Base-by-base conservation (phyloP, 2,888 invertebrate species). In the Plusia festucae region DNA sequence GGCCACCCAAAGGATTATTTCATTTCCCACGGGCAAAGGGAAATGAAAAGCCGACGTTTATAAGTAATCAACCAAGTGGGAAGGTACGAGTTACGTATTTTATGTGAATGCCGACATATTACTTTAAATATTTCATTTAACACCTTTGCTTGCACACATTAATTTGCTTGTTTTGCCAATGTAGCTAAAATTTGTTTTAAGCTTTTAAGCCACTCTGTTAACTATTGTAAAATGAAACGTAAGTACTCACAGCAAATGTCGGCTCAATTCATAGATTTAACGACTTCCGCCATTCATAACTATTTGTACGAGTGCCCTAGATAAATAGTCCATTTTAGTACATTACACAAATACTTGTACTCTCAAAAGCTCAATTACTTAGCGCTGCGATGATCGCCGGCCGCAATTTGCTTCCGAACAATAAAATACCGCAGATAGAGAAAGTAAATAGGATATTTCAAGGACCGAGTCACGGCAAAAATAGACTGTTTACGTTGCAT, bases 381-480 rank as follows among this genome's bases (percentile, higher is more conserved):
- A 34, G 40, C 40, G 40, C n/a, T n/a, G 40, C 40, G 40, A n/a
- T 40, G 40, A 18, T 5, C 9, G 8, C n/a, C 46, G 18, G 24
- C 24, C 2, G 5, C 24, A 24, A 24, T 24, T 8, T 46, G 18
- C 46, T 16, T 7, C 0, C 16, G 18, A 46, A 46, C 46, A 46
- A 46, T 18, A 46, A 40, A 40, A 46, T 49, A 49, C 20, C 18
- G 46, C 20, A 49, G 46, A 9, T 11, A 49, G 18, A 20, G 46
- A 49, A 49, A 49, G 46, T 18, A 20, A 20, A 49, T 9, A 49
- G 46, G 46, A 46, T 49, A 49, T 49, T 49, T 20, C 46, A 49
- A 49, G 46, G 46, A 49, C 46, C 20, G 20, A 49, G 46, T 49
- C 18, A 11, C 18, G 18, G 20, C 11, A 20, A 18, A 49, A 18